Base-by-base conservation (phyloP, 2,797 vertebrate genomes). In the Chaenodraco wilsoni region DNA sequence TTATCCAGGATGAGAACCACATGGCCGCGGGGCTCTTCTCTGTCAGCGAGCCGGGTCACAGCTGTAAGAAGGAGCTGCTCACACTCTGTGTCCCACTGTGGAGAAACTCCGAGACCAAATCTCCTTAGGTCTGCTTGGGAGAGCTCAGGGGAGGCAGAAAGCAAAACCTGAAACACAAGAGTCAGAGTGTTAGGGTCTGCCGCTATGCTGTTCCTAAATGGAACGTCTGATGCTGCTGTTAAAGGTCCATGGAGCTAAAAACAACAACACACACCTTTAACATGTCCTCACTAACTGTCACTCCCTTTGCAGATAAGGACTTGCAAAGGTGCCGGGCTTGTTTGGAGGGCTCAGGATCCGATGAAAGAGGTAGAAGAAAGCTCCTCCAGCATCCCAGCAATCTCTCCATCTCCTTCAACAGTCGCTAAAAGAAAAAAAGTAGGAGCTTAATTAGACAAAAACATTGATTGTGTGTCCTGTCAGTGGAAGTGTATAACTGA, bases 1-100 rank as follows among this genome's bases (percentile, higher is more conserved):
- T 96, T 98, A 84, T 98, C 97, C 48, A 98, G 88, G 37, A 98
- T 91, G 31, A 98, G 93, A 58, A 99, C 89, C 0, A 97, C 88
- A 43, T 97, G 96, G 19, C 94, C 89, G 0, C 37, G 33, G 0
- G 84, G 76, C 41, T 92, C 87, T 3, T 76, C 54, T 33, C 84
- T 63, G 27, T 79, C 73, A 21, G 72, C 79, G 40, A 93, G 69
- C 57, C 69, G 85, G 64, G 87, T 90, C 70, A 91, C 55, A 0
- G 94, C 90, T 12, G 89, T 69, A 51, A 90, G 92, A 14, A 99
- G 82, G 50, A 95, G 90, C 21, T 83, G 86, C 62, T 91, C 89
- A 58, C 95, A 95, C 43, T 73, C 78, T 1, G 49, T 64, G 2
- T 92, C 89, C 81, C 89, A 88, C 0, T 67, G 56, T 0, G 93